Conservation (phyloP, 1,140 invertebrate species). For the Nautilus pompilius region DNA sequence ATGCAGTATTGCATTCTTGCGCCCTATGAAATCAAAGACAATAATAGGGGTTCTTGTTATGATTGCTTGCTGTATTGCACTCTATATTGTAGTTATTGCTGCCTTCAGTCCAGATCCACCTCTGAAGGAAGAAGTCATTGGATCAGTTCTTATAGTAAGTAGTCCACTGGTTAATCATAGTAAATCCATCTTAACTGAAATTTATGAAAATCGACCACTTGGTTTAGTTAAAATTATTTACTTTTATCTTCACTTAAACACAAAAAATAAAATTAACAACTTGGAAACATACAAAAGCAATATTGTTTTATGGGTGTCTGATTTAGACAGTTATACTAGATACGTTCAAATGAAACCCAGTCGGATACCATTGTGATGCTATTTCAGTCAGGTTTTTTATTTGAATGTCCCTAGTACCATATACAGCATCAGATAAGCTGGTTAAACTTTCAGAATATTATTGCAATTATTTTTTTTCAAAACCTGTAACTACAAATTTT, state of each 20-base stretch:
- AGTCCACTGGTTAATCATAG: not conserved
- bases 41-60: conserved; percentile 61
- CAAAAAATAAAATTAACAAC: too few species aligned
- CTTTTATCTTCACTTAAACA: too few species aligned
- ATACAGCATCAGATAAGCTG: too few species aligned
- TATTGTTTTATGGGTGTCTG: not conserved
- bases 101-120: conserved; percentile 72
- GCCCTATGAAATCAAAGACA: conserved; percentile 62
- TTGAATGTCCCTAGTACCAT: not conserved
- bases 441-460: too few species aligned
- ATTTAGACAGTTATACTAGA: not conserved
- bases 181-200: not conserved
- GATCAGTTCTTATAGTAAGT: conserved; percentile 70
- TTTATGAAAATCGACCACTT: not conserved
- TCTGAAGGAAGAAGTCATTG: conserved; percentile 60
- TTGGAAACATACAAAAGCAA: too few species aligned
- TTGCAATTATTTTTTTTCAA: too few species aligned
- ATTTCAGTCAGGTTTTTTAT: too few species aligned
- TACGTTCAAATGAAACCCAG: too few species aligned
- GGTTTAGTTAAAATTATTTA: not conserved
- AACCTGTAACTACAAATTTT: too few species aligned
- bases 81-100: conserved; percentile 70
- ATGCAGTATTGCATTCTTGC: conserved; percentile 76
- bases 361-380: not conserved
- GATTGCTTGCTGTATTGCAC: conserved; percentile 59